phyloP scores from a whole-genome alignment of 2,797 vertebrate genomes.

The Acanthurus lineatus region DNA sequence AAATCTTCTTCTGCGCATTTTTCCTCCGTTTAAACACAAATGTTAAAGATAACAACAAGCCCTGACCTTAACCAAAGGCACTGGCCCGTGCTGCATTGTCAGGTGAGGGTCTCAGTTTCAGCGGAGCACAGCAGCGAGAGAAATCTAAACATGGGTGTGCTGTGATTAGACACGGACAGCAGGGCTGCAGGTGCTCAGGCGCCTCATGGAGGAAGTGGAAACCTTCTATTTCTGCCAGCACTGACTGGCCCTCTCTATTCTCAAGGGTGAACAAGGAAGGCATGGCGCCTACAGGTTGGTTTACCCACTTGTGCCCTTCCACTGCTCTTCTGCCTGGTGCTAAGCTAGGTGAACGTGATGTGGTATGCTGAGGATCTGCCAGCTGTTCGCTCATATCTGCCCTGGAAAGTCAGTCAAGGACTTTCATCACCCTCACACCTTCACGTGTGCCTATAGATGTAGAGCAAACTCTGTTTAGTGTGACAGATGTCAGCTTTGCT shows the following conservation, averaged over 20 bases:
- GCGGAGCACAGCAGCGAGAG: slow-evolving; percentile 42
- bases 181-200: slow-evolving; percentile 35
- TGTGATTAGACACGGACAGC: slow-evolving; percentile 65
- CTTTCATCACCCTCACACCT: slow-evolving; percentile 59
- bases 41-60: slow-evolving; percentile 38
- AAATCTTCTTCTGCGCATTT: slow-evolving; percentile 17
- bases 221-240: slow-evolving; percentile 73
- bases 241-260: slow-evolving; percentile 39
- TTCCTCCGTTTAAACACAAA: slow-evolving; percentile 31
- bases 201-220: slow-evolving; percentile 75
- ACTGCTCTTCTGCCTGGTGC: slow-evolving; percentile 22
- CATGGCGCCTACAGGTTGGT: slow-evolving; percentile 65
- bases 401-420: slow-evolving; percentile 54
- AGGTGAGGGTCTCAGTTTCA: slow-evolving; percentile 61
- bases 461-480: slow-evolving; percentile 76
- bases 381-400: slow-evolving; percentile 60
- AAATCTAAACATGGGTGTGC: slow-evolving; percentile 60
- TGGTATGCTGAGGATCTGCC: slow-evolving; percentile 53
- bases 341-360: slow-evolving; percentile 59
- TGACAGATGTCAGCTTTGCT: slow-evolving; percentile 75
- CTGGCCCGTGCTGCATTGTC: slow-evolving; percentile 34
- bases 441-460: slow-evolving; percentile 66
- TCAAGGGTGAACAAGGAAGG: slow-evolving; percentile 62
- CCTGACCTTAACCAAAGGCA: slow-evolving; percentile 48
- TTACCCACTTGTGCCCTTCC: slow-evolving; percentile 60